These are phyloP conservation scores for Metopia argyrocephala DNA, from an alignment of 2,888 invertebrate genomes.

Conservation along the genomic window DNA sequence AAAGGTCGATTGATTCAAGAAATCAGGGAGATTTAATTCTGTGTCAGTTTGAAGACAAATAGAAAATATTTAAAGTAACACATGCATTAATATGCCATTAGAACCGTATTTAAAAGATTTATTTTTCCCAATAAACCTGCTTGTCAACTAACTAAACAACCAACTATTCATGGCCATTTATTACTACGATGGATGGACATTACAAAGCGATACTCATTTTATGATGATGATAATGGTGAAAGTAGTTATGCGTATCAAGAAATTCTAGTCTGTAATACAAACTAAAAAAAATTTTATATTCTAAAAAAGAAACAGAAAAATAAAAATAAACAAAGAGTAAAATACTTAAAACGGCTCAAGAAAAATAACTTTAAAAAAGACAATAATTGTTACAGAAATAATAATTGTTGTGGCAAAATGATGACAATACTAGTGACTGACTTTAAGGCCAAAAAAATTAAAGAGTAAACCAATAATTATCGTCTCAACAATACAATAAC, in stretches of 20 bases:
- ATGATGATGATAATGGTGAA: conserved; percentile 58
- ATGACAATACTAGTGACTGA: conserved; percentile 48
- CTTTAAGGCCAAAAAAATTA: conserved; percentile 46
- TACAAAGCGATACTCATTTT: neutral
- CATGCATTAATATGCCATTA: no score
- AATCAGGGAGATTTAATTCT: no score
- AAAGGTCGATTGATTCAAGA: no score
- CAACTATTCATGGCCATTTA: neutral
- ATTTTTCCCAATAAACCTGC: neutral
- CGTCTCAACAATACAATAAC: no score
- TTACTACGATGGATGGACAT: neutral
- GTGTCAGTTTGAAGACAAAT: no score
- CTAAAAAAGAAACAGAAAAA: neutral
- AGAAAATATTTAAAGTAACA: no score
- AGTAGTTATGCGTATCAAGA: conserved; percentile 66
- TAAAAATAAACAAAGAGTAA: neutral
- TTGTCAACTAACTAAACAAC: neutral
- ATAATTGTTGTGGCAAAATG: conserved; percentile 42
- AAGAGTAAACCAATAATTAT: no score
- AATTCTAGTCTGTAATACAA: conserved; percentile 60
- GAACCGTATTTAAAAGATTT: no score
- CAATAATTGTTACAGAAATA: conserved; percentile 20
- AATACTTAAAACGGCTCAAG: neutral
- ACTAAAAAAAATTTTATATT: conserved; percentile 25
- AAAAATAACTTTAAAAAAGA: conserved; percentile 10